Conservation (phyloP, 1,140 invertebrate species). For the Ips typographus region DNA sequence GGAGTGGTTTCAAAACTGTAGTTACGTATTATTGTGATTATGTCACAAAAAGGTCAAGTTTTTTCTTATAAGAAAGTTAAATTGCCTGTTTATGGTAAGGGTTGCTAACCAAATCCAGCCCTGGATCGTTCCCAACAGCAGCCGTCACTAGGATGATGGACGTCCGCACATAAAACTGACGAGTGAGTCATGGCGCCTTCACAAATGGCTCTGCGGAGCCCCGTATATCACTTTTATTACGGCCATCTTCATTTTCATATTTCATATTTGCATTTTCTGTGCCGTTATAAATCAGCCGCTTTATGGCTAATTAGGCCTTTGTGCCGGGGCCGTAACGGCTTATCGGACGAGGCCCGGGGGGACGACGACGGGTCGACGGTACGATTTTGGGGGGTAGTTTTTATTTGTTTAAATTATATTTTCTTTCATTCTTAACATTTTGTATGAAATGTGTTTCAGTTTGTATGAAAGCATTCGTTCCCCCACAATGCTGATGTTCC, state of each 20-base stretch:
- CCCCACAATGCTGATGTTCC: too few species aligned
- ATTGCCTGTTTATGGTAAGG: too few species aligned
- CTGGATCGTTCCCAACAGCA: slow-evolving; percentile 41
- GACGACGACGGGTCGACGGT: not conserved
- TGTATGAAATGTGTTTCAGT: too few species aligned
- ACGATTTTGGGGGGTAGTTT: slow-evolving; percentile 18
- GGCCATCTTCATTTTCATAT: slow-evolving; percentile 79
- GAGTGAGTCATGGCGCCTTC: slow-evolving; percentile 64
- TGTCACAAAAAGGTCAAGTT: too few species aligned
- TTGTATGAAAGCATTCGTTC: too few species aligned
- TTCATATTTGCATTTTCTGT: slow-evolving; percentile 73
- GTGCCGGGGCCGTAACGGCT: slow-evolving; percentile 53
- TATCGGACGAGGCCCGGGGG: slow-evolving; percentile 49
- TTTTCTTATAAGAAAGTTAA: too few species aligned
- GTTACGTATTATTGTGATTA: too few species aligned
- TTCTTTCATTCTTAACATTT: too few species aligned
- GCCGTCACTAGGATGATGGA: slow-evolving; percentile 68
- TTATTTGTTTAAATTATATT: slow-evolving; percentile 7
- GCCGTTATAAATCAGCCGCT: slow-evolving; percentile 66
- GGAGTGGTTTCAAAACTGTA: too few species aligned
- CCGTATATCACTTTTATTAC: slow-evolving; percentile 79
- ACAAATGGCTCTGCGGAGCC: slow-evolving; percentile 72
- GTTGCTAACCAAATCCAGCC: slow-evolving; percentile 5
- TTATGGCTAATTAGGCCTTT: slow-evolving; percentile 71
- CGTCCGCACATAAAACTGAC: slow-evolving; percentile 64